These are phyloP conservation scores for Trogon surrucura DNA, from an alignment of 2,113 vertebrate genomes.

Conservation along the genomic window DNA sequence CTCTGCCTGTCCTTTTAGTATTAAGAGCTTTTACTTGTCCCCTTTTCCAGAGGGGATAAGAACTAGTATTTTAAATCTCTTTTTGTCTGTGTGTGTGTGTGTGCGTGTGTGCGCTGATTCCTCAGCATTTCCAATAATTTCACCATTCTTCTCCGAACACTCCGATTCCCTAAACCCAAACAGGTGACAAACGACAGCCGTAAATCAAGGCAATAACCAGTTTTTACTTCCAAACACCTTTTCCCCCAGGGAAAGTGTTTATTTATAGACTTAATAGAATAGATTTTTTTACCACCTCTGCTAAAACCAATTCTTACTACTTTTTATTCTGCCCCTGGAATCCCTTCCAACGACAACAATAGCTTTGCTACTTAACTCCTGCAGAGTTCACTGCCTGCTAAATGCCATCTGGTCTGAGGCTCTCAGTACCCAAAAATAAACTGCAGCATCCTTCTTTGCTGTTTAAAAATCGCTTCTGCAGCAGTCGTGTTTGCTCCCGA, in stretches of 20 bases:
- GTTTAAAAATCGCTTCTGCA: background rate
- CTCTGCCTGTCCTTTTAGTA: background rate
- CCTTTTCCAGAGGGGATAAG: background rate
- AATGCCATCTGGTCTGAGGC: background rate
- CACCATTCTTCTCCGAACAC: background rate
- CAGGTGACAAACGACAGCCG: background rate
- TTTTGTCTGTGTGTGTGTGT: background rate
- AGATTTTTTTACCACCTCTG: background rate
- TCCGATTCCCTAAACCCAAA: background rate
- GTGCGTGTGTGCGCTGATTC: background rate
- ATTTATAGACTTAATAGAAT: background rate
- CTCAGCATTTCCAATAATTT: background rate
- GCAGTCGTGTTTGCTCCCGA: background rate
- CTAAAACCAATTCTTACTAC: background rate
- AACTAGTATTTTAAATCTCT: background rate
- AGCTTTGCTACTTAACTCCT: constrained; percentile 5
- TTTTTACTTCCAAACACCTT: background rate
- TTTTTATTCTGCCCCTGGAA: background rate
- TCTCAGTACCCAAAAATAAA: background rate
- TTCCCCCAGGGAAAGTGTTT: background rate
- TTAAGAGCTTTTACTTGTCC: background rate
- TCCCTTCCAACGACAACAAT: background rate
- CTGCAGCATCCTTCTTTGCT: background rate
- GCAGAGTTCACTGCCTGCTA: background rate
- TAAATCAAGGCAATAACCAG: background rate